Evolutionary conservation across 2,797 vertebrate species (phyloP), one percentile per base, ranked within the genome.

Genomic region (Sebastes vulpes): DNA sequence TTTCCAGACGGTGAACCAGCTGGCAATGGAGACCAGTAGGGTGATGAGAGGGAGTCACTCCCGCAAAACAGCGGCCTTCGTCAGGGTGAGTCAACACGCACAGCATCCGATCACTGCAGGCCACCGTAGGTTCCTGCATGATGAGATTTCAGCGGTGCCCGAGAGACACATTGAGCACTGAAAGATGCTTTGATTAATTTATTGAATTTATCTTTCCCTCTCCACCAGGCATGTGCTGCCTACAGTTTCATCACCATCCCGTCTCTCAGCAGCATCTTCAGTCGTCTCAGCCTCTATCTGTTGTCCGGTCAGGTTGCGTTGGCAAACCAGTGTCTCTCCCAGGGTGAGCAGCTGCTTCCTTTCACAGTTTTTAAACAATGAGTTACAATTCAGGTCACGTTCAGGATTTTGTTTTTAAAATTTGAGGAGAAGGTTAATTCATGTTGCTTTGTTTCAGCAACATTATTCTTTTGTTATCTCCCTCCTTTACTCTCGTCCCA

Each of bases 201-300:
- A 38, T 38, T 38, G 35, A 38, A 35, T 35, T 35, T 35, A 0
- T 63, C 25, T 23, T 50, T 48, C 6, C 20, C 28, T 72, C 12
- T 79, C 70, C 42, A 78, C 59, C 86, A 99, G 99, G 99, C 99
- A 6, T 99, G 99, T 31, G 98, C 98, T 11, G 98, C 99, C 79
- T 99, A 98, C 95, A 98, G 97, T 85, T 99, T 99, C 95, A 99
- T 99, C 89, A 99, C 98, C 81, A 97, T 99, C 84, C 98, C 99
- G 3, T 99, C 98, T 21, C 96, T 99, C 88, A 97, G 93, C 80
- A 96, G 96, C 54, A 97, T 99, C 95, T 99, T 99, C 92, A 96
- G 95, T 0, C 96, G 97, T 1, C 98, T 99, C 75, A 97, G 97
- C 81, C 97, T 99, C 65, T 99, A 99, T 64, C 94, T 99, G 76